These are phyloP conservation scores for Trididemnum miniatum DNA, from an alignment of 23 tunicate species.

Conservation along the genomic window DNA sequence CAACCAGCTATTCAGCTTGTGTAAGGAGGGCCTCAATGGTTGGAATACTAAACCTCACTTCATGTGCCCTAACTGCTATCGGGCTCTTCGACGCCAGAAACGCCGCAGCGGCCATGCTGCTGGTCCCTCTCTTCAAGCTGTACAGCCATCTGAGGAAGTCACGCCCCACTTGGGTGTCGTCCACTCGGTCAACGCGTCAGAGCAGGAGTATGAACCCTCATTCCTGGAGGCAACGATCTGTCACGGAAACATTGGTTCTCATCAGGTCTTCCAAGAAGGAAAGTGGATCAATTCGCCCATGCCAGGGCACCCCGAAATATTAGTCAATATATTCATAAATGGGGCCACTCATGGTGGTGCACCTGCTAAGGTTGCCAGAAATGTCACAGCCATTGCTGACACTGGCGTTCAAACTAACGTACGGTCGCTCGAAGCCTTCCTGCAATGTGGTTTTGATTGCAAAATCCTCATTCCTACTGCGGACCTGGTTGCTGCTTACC, in stretches of 20 bases:
- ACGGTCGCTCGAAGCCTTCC: background rate
- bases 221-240: too few species aligned
- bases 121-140: background rate
- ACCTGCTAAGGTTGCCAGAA: background rate
- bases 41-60: background rate
- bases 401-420: background rate
- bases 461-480: background rate
- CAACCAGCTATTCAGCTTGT: background rate
- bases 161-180: background rate
- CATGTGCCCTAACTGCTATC: background rate
- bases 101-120: background rate
- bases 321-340: too few species aligned
- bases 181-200: too few species aligned
- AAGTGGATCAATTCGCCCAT: too few species aligned
- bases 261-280: too few species aligned
- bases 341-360: too few species aligned
- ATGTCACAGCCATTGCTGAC: background rate
- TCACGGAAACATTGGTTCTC: too few species aligned
- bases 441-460: background rate
- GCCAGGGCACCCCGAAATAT: too few species aligned
- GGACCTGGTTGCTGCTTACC: background rate
- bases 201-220: too few species aligned
- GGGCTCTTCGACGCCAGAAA: background rate
- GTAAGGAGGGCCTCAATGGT: background rate
- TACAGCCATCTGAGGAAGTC: background rate